Percentiles rank a stretch among this genome's conserved stretches.
Conservation (phyloP, 2,113 vertebrate genomes). For the Acrocephalus kingi region DNA sequence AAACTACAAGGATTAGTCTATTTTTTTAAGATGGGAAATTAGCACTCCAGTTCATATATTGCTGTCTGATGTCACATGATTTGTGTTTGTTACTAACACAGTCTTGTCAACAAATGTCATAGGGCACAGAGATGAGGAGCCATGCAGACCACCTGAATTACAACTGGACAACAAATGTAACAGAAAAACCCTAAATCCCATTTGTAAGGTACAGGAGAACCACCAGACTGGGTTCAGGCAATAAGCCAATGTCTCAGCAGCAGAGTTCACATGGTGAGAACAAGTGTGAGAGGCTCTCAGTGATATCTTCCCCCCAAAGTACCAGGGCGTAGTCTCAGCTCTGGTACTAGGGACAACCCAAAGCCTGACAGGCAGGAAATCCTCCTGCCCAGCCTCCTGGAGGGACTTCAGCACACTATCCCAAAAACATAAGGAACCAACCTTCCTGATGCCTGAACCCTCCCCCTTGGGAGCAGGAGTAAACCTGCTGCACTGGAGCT, state of each 20-base stretch:
- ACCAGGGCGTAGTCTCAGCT: not conserved
- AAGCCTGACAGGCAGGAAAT: not conserved
- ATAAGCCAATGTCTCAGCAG: not conserved
- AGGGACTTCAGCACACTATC: not conserved
- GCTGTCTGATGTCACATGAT: rapidly evolving
- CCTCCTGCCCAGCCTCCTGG: not conserved
- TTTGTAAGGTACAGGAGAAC: not conserved
- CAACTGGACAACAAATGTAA: not conserved
- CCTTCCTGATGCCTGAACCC: not conserved
- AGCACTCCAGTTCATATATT: not conserved
- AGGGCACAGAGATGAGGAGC: not conserved
- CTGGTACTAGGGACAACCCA: not conserved
- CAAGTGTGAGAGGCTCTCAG: not conserved
- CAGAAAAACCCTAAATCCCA: not conserved
- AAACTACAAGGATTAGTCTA: not conserved
- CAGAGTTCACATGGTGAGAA: not conserved
- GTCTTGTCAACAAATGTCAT: not conserved
- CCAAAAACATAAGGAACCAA: not conserved
- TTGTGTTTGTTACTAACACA: not conserved
- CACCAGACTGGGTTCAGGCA: not conserved
- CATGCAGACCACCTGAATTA: not conserved
- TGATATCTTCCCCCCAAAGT: not conserved
- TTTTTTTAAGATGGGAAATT: not conserved
- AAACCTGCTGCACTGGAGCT: not conserved
- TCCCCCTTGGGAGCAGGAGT: not conserved